Evolutionary conservation across 2,888 invertebrate genomes (phyloP).

Genomic region (Allophyes oxyacanthae): DNA sequence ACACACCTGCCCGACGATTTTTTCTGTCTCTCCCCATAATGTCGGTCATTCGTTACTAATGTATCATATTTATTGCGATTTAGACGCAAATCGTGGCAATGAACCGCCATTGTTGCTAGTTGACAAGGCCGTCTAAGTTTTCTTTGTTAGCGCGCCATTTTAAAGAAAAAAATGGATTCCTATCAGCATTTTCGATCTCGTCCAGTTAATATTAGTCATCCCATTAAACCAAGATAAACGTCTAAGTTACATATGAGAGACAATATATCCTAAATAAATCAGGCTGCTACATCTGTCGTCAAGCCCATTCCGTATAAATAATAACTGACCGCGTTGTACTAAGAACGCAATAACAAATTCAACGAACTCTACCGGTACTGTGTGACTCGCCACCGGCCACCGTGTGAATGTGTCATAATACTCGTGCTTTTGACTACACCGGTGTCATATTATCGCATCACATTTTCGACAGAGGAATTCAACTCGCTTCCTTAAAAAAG

Average conservation of each 20-base stretch:
- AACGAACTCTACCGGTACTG: slow-evolving; percentile 88
- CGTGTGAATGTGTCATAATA: slow-evolving; percentile 86
- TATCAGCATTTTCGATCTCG: slow-evolving; percentile 57
- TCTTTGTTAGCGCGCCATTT: slow-evolving; percentile 64
- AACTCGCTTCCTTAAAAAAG: slow-evolving; percentile 71
- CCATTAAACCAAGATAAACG: slow-evolving; percentile 61
- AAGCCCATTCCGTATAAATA: slow-evolving; percentile 78
- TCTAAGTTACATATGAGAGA: slow-evolving; percentile 66
- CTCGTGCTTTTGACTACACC: slow-evolving; percentile 79
- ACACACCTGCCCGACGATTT: slow-evolving; percentile 87
- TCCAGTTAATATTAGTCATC: slow-evolving; percentile 63
- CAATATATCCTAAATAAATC: slow-evolving; percentile 78
- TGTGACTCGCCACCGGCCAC: slow-evolving; percentile 83
- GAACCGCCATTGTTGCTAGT: slow-evolving; percentile 76
- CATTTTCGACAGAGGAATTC: slow-evolving; percentile 77
- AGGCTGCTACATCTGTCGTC: slow-evolving; percentile 80
- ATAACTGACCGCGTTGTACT: slow-evolving; percentile 84
- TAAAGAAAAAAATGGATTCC: slow-evolving; percentile 18
- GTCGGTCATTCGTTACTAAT: slow-evolving; percentile 88
- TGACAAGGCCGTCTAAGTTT: slow-evolving; percentile 74
- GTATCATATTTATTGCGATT: slow-evolving; percentile 87
- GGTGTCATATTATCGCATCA: slow-evolving; percentile 83
- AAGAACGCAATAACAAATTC: slow-evolving; percentile 89
- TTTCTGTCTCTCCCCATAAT: slow-evolving; percentile 87
- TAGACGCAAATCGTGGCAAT: slow-evolving; percentile 76